A percentile compares a stretch with the other conserved stretches of the same genome.
phyloP scores from a whole-genome alignment of 1,140 invertebrate species.

The Zophobas morio region DNA sequence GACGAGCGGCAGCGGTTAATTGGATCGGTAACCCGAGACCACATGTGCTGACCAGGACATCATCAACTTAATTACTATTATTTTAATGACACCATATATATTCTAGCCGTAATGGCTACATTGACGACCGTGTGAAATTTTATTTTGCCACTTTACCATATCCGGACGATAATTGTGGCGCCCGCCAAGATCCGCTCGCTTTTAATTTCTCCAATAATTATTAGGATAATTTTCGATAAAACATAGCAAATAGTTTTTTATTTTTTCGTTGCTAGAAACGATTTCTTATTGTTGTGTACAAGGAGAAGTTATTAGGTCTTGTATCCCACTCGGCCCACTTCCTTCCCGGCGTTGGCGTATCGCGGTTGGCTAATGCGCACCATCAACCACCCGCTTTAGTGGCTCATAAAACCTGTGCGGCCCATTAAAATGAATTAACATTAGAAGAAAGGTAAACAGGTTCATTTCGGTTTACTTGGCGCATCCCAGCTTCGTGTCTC shows the following conservation, averaged over 20 bases:
- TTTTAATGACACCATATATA: constrained; percentile 42
- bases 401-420: constrained; percentile 26
- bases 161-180: no score
- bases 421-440: constrained; percentile 34
- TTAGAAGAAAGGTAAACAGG: background rate
- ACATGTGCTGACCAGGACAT: constrained; percentile 30
- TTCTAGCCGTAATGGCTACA: constrained; percentile 22
- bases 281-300: no score
- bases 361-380: constrained; percentile 23
- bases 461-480: background rate
- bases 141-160: constrained; percentile 10
- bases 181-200: no score
- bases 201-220: no score
- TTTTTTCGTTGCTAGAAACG: background rate
- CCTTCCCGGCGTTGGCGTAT: background rate
- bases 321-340: no score
- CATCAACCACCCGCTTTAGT: constrained; percentile 27
- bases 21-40: constrained; percentile 40
- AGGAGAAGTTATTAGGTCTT: no score
- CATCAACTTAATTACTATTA: constrained; percentile 38
- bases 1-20: constrained; percentile 21
- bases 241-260: background rate
- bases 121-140: constrained; percentile 36
- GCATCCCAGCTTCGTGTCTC: background rate
- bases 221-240: no score